These are phyloP conservation scores for Nebria brevicollis DNA, from an alignment of 2,888 invertebrate genomes.

Conservation along the genomic window DNA sequence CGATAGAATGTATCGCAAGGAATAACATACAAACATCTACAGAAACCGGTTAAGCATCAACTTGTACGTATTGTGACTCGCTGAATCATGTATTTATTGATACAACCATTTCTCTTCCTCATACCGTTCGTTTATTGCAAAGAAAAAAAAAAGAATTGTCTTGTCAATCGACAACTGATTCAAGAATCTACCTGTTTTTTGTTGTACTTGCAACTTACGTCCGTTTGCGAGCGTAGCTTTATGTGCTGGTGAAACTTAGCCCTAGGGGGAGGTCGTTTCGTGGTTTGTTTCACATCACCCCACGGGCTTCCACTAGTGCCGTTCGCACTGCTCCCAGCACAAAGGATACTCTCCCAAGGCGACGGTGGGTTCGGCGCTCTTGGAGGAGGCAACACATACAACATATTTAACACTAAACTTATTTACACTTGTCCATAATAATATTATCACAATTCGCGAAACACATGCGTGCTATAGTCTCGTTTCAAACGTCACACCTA, in stretches of 20 bases:
- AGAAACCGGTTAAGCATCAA: constrained; percentile 4
- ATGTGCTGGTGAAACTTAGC: constrained; percentile 32
- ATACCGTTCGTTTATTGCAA: constrained; percentile 25
- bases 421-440: constrained; percentile 10
- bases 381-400: constrained; percentile 66
- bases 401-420: constrained; percentile 55
- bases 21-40: constrained; percentile 36
- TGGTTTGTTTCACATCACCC: constrained; percentile 22
- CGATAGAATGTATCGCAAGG: background rate
- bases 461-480: background rate
- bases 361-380: constrained; percentile 64
- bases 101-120: constrained; percentile 43
- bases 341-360: constrained; percentile 64
- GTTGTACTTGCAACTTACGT: constrained; percentile 25
- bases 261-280: constrained; percentile 28
- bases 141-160: constrained; percentile 9
- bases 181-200: background rate
- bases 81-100: constrained; percentile 44
- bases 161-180: background rate
- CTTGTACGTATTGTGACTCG: background rate
- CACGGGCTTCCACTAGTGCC: background rate
- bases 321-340: constrained; percentile 52
- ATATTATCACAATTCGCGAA: constrained; percentile 19
- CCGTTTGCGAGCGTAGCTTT: constrained; percentile 22
- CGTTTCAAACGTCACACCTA: background rate